Evolutionary conservation across 1,140 invertebrate genomes (phyloP).

Genomic region (Helicoverpa armigera): DNA sequence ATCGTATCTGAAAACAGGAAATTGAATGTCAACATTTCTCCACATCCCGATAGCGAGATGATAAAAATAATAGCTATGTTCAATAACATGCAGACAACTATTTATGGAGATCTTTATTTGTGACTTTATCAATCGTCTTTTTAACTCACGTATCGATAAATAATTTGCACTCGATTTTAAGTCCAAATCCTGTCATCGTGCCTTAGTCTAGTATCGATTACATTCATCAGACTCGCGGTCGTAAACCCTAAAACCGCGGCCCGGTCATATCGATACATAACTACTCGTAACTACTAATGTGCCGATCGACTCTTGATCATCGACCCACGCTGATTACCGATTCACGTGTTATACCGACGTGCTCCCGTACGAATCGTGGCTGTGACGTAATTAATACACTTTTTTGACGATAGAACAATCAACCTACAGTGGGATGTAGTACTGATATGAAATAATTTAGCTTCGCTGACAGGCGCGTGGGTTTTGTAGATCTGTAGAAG

Average conservation of each 20-base stretch:
- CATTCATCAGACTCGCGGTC: not conserved
- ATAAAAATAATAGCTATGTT: slow-evolving; percentile 25
- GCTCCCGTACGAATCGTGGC: not conserved
- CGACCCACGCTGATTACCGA: slow-evolving; percentile 6
- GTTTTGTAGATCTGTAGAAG: not conserved
- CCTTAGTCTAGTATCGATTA: slow-evolving; percentile 12
- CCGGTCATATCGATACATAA: slow-evolving; percentile 25
- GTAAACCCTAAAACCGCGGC: slow-evolving; percentile 10
- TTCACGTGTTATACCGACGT: slow-evolving; percentile 9
- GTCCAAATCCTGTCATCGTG: no score
- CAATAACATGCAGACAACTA: slow-evolving; percentile 22
- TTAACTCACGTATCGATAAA: no score
- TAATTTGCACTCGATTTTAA: no score
- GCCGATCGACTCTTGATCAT: not conserved
- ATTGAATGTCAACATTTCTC: slow-evolving; percentile 32
- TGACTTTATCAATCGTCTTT: not conserved
- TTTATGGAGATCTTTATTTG: slow-evolving; percentile 2
- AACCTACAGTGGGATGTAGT: slow-evolving; percentile 9
- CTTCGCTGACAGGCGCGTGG: slow-evolving; percentile 1
- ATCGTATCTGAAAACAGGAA: slow-evolving; percentile 24
- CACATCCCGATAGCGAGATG: slow-evolving; percentile 5
- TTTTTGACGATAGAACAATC: slow-evolving; percentile 37
- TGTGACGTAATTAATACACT: slow-evolving; percentile 24
- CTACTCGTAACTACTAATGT: not conserved
- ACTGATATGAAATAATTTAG: slow-evolving; percentile 8